Percentiles rank a stretch among this genome's conserved stretches.
These are phyloP conservation scores for Arctia plantaginis DNA, from an alignment of 2,888 invertebrate genomes.

Conservation along the genomic window DNA sequence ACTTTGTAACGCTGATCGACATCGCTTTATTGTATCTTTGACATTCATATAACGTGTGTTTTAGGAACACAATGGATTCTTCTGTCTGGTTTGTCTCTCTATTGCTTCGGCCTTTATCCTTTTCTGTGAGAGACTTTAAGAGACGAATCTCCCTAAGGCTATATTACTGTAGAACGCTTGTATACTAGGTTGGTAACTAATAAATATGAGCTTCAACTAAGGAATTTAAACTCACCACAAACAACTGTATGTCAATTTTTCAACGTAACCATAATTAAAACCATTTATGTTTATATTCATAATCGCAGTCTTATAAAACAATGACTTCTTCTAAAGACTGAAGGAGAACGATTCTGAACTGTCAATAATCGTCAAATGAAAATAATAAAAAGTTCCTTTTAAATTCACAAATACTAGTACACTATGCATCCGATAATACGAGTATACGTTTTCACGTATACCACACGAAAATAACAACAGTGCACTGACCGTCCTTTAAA, in stretches of 20 bases:
- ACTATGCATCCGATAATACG: not conserved
- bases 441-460: conserved; percentile 4
- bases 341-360: not conserved
- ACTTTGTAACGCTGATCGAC: no score
- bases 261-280: no score
- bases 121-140: no score
- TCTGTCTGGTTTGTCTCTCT: not conserved
- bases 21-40: no score
- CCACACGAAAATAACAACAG: not conserved
- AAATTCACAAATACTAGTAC: not conserved
- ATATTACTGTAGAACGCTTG: not conserved
- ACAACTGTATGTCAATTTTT: no score
- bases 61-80: not conserved
- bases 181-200: not conserved
- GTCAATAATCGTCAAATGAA: not conserved
- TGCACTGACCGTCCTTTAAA: conserved; percentile 30
- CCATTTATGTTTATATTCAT: no score
- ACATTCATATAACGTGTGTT: not conserved
- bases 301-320: not conserved
- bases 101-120: not conserved
- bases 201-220: not conserved
- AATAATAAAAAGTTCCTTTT: not conserved
- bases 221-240: not conserved
- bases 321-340: not conserved
- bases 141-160: not conserved